Percentiles rank a stretch among this genome's conserved stretches.
These are phyloP conservation scores for Corella eumyota DNA, from an alignment of 23 tunicate species.

Conservation along the genomic window DNA sequence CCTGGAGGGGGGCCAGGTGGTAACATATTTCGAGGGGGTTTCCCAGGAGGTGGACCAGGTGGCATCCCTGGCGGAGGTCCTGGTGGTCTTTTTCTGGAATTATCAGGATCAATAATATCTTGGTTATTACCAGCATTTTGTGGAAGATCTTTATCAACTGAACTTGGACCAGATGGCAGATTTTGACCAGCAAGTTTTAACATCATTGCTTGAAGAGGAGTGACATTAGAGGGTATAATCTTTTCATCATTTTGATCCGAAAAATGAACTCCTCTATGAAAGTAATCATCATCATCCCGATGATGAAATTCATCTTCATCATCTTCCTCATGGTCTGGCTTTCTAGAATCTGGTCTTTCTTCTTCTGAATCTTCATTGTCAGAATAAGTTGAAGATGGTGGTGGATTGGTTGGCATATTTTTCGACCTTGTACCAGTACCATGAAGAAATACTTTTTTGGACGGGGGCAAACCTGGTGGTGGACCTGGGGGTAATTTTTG, in stretches of 20 bases:
- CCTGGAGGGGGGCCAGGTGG: conserved; percentile 98
- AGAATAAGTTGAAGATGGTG: background rate
- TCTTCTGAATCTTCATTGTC: conserved; percentile 49
- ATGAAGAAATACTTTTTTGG: conserved; percentile 41
- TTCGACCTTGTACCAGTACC: background rate
- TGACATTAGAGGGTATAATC: conserved; percentile 22
- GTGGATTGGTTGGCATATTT: background rate
- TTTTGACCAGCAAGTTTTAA: conserved; percentile 81
- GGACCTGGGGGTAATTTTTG: conserved; percentile 48
- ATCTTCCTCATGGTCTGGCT: conserved; percentile 28
- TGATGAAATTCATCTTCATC: conserved; percentile 58
- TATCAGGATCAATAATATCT: conserved; percentile 4
- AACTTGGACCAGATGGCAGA: conserved; percentile 20
- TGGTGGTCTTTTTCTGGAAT: conserved; percentile 48
- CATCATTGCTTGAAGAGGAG: conserved; percentile 95
- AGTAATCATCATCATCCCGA: conserved; percentile 45
- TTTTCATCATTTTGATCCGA: conserved; percentile 22
- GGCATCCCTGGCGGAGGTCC: conserved; percentile 97
- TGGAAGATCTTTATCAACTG: conserved; percentile 15
- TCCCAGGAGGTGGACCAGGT: conserved; percentile 90
- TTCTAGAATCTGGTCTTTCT: too few relatives aligned
- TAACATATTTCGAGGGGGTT: conserved; percentile 58
- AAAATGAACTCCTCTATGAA: conserved; percentile 16
- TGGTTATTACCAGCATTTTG: conserved; percentile 6
- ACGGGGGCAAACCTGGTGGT: conserved; percentile 90